A percentile compares a stretch with the other conserved stretches of the same genome.
Conservation (phyloP, 2,888 invertebrate genomes). For the Bombylius discolor region DNA sequence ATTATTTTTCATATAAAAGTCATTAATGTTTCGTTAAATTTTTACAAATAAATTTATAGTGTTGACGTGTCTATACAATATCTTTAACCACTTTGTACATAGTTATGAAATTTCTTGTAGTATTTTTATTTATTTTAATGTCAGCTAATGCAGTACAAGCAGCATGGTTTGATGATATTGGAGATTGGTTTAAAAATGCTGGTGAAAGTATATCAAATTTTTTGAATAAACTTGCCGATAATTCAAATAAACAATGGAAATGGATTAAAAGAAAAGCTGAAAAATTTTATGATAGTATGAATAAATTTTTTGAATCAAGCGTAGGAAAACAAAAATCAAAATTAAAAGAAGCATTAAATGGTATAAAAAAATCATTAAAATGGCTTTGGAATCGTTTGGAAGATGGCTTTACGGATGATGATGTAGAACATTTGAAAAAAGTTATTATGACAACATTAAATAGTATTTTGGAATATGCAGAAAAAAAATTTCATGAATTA, state of each 20-base stretch:
- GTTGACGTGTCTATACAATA: too few relatives aligned
- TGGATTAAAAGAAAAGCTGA: neutral
- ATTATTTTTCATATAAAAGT: too few relatives aligned
- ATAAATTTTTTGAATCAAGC: neutral
- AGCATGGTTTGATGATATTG: neutral
- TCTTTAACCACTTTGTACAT: too few relatives aligned
- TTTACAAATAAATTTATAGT: too few relatives aligned
- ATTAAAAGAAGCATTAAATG: neutral
- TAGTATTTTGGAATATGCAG: neutral
- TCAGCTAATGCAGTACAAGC: neutral
- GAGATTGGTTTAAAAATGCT: neutral
- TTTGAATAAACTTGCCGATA: neutral
- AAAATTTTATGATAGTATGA: neutral
- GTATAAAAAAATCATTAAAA: neutral
- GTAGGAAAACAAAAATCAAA: neutral
- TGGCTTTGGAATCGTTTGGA: neutral
- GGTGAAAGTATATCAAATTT: neutral
- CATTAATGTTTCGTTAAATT: too few relatives aligned
- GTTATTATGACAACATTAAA: neutral
- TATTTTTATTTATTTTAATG: neutral
- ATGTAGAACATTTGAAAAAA: neutral
- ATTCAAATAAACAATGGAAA: neutral
- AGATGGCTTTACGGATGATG: neutral
- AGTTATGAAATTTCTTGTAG: neutral
- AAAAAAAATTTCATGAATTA: neutral